These are phyloP conservation scores for Microtus richardsoni DNA, from an alignment of 2,113 vertebrate species.

Conservation along the genomic window DNA sequence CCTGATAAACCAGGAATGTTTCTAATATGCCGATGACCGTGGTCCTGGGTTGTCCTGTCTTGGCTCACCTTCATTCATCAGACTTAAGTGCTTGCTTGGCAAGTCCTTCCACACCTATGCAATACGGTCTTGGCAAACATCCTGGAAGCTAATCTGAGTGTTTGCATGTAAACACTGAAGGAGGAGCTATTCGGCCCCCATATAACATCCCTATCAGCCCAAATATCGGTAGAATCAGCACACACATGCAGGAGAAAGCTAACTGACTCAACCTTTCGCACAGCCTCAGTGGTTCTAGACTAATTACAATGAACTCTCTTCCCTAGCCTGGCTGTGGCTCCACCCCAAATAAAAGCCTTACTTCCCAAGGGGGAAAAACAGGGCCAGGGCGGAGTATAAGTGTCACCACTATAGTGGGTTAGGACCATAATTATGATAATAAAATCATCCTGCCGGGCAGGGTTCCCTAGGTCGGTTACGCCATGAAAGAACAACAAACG, in stretches of 20 bases:
- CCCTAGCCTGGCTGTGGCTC: slow-evolving; percentile 75
- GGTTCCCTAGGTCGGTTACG: slow-evolving; percentile 78
- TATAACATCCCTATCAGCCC: not conserved
- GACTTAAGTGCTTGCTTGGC: not conserved
- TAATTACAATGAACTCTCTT: slow-evolving; percentile 67
- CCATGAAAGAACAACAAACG: slow-evolving; percentile 70
- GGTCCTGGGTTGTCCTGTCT: not conserved
- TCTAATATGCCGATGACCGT: slow-evolving; percentile 47
- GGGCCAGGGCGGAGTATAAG: slow-evolving; percentile 82
- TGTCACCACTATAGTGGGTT: slow-evolving; percentile 73
- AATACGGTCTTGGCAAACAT: not conserved
- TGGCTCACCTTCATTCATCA: not conserved
- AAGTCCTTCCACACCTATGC: not conserved
- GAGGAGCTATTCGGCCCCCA: not conserved
- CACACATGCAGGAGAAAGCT: slow-evolving; percentile 22
- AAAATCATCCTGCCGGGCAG: slow-evolving; percentile 77
- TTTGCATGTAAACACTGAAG: not conserved
- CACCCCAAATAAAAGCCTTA: slow-evolving; percentile 64
- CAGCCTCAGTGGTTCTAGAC: slow-evolving; percentile 30
- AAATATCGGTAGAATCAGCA: not conserved
- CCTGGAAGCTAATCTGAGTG: not conserved
- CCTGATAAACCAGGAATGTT: slow-evolving; percentile 53
- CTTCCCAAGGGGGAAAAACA: slow-evolving; percentile 72
- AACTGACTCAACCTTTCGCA: slow-evolving; percentile 35
- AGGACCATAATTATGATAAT: slow-evolving; percentile 81